phyloP scores from a whole-genome alignment of 2,888 invertebrate genomes.

The Rhagium mordax region DNA sequence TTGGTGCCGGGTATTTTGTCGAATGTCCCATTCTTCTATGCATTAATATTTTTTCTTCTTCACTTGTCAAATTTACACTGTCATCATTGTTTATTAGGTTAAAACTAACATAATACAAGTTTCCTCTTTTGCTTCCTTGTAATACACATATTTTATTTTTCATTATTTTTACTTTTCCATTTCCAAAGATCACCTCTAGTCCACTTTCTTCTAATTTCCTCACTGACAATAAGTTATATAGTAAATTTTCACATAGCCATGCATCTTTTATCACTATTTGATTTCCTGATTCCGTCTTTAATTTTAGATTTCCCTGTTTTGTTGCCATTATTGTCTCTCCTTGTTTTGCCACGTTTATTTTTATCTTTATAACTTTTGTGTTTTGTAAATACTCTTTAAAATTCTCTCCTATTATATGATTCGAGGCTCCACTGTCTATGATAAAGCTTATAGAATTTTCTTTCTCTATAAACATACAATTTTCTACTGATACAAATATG shows the following conservation, averaged over 20 bases:
- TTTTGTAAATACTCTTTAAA: not conserved
- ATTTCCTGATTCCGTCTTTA: not conserved
- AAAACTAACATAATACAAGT: constrained; percentile 13
- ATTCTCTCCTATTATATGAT: not conserved
- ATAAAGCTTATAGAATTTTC: not conserved
- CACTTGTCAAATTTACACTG: not conserved
- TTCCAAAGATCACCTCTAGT: constrained; percentile 9
- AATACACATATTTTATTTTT: not conserved
- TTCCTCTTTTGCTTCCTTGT: constrained; percentile 19
- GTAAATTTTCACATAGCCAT: constrained; percentile 23
- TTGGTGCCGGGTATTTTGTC: constrained; percentile 18
- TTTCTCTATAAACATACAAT: not conserved
- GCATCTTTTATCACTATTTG: constrained; percentile 12
- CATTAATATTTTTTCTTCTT: not conserved
- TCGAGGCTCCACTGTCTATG: not conserved
- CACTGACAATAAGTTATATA: constrained; percentile 26
- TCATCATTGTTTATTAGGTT: not conserved
- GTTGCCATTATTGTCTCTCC: constrained; percentile 9
- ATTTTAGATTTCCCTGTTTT: constrained; percentile 1
- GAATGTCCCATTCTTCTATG: constrained; percentile 37
- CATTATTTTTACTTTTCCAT: constrained; percentile 12
- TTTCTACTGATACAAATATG: not conserved
- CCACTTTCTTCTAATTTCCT: constrained; percentile 24
- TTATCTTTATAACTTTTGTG: not conserved
- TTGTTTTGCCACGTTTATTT: constrained; percentile 2